Evolutionary conservation across 2,113 vertebrate species (phyloP).

Genomic region (Paradisaea rubra): DNA sequence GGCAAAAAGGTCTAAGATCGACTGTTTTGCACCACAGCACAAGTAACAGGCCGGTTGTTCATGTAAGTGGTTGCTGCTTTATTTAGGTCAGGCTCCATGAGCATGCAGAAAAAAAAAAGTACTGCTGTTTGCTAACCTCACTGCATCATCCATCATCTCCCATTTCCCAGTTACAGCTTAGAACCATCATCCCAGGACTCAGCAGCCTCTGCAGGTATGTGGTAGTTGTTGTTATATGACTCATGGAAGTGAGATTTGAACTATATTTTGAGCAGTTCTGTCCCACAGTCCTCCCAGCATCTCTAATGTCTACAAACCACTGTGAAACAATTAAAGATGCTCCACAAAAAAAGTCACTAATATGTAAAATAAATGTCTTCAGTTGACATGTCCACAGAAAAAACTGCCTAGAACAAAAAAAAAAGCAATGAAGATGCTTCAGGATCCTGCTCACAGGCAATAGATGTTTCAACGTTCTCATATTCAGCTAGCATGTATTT

Average conservation of each 20-base stretch:
- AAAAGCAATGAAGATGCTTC: neutral
- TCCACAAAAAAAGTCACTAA: neutral
- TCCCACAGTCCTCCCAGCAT: neutral
- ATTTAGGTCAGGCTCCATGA: neutral
- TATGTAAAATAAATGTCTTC: neutral
- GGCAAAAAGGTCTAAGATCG: neutral
- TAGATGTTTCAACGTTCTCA: neutral
- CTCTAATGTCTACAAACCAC: neutral
- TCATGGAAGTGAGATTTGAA: neutral
- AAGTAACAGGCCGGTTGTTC: neutral
- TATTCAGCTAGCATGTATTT: neutral
- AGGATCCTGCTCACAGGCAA: neutral
- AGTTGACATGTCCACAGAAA: neutral
- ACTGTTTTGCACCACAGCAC: neutral
- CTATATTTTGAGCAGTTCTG: neutral
- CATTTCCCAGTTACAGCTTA: neutral
- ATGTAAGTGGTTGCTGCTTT: neutral
- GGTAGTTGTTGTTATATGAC: neutral
- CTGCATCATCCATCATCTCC: neutral
- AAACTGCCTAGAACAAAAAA: neutral
- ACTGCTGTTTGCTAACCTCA: neutral
- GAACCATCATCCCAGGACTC: neutral
- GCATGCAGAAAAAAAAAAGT: accelerated
- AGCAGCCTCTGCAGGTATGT: neutral
- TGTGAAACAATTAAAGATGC: neutral